phyloP scores from a whole-genome alignment of 2,113 vertebrate species.

The Caracal caracal region DNA sequence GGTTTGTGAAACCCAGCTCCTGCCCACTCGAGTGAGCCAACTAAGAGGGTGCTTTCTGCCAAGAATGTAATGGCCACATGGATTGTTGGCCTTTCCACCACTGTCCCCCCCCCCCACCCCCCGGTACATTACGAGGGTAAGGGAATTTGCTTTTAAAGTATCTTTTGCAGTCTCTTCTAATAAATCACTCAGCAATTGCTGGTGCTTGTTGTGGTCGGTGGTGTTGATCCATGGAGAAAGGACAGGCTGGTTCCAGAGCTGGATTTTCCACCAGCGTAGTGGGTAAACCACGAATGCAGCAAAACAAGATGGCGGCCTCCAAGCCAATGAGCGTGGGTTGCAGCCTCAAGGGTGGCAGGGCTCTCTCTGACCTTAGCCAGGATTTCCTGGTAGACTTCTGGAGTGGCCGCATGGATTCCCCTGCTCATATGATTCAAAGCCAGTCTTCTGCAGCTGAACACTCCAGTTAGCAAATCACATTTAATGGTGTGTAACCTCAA shows the following conservation, averaged over 20 bases:
- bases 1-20: conserved; percentile 67
- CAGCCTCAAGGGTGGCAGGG: rapidly evolving
- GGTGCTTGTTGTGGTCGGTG: background rate
- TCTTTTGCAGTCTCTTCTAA: conserved; percentile 71
- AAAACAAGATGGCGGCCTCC: conserved; percentile 1
- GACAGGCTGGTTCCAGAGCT: background rate
- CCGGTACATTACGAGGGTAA: background rate
- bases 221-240: background rate
- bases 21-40: conserved; percentile 42
- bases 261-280: background rate
- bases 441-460: no score
- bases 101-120: background rate
- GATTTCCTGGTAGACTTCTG: background rate
- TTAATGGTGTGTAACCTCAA: background rate
- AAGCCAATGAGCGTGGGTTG: rapidly evolving
- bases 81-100: background rate
- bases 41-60: conserved; percentile 11
- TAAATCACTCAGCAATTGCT: conserved; percentile 47
- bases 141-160: conserved; percentile 73
- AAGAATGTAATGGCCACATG: conserved; percentile 46
- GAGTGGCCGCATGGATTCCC: background rate
- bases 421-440: background rate
- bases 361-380: rapidly evolving
- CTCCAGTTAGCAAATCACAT: background rate
- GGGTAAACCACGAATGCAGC: background rate